These are phyloP conservation scores for Himalopsyche kuldschensis DNA, from an alignment of 2,888 invertebrate species.

Conservation along the genomic window DNA sequence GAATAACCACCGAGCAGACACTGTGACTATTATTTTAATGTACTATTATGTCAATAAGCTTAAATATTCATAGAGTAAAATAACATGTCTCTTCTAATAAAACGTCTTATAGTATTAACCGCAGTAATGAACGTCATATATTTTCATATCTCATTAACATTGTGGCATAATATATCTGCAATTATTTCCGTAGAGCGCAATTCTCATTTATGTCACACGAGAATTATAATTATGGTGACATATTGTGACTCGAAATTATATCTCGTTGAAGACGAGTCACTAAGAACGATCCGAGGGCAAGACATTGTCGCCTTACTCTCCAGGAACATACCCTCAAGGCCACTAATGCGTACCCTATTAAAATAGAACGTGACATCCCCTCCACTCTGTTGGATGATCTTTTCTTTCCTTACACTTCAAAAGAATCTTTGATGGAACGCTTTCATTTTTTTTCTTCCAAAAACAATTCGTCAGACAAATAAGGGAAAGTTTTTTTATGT, in stretches of 20 bases:
- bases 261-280: not conserved
- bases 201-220: not conserved
- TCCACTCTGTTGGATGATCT: not conserved
- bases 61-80: too few relatives aligned
- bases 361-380: not conserved
- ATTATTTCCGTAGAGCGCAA: not conserved
- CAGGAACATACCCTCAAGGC: not conserved
- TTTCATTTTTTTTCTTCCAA: not conserved
- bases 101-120: not conserved
- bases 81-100: not conserved
- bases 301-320: not conserved
- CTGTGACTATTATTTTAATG: too few relatives aligned
- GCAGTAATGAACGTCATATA: not conserved
- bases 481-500: not conserved
- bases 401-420: not conserved
- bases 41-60: too few relatives aligned
- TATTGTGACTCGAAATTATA: not conserved
- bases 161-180: not conserved
- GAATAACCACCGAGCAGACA: too few relatives aligned
- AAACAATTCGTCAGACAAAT: not conserved
- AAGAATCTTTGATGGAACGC: not conserved
- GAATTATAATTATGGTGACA: not conserved
- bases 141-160: not conserved
- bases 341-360: not conserved
- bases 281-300: not conserved